Base-by-base conservation (phyloP, 2,113 vertebrate species). In the Notechis scutatus region DNA sequence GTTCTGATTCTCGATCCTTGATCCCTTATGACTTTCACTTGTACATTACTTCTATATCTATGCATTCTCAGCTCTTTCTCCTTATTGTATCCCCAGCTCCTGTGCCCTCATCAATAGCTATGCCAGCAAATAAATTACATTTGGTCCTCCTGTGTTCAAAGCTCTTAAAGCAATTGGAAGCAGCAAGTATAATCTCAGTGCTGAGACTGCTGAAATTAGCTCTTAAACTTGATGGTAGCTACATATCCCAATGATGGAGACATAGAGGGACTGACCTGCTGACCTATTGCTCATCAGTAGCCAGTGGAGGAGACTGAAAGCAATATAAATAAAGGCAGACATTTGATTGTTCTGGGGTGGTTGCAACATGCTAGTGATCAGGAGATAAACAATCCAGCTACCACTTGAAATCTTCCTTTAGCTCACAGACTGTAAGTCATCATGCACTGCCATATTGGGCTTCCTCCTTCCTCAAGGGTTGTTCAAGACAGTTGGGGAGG, bases 141-240 rank as follows among this genome's bases (percentile, higher is more conserved):
- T 88, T 85, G 87, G 87, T 91, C 39, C 14, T 94, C n/a, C 20
- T 26, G 87, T 91, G 94, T 93, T 74, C 87, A 91, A 87, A 93
- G 54, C 59, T 50, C 54, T 56, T 5, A 64, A 91, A 94, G 94
- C 93, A 94, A 93, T 94, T 88, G 91, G 91, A 88, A 92, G 85
- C 64, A 34, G 74, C 56, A 85, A 59, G 45, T 0, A 8, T 10
- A 2, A 90, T 85, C 93, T 94, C 7, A 0, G 47, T 64, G 88
- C 89, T 24, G 23, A 95, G 47, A 47, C 34, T 69, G 52, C 55
- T 69, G 88, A 92, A 94, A 94, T 90, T 88, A 90, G 91, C 91
- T 94, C 91, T 57, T 92, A 69, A 93, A 93, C 85, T 93, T 92
- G n/a, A 1, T 39, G 92, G 39, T 90, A 91, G 21, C 86, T 54